Conservation (phyloP, 2,888 invertebrate genomes). For the Aleiodes alternator region DNA sequence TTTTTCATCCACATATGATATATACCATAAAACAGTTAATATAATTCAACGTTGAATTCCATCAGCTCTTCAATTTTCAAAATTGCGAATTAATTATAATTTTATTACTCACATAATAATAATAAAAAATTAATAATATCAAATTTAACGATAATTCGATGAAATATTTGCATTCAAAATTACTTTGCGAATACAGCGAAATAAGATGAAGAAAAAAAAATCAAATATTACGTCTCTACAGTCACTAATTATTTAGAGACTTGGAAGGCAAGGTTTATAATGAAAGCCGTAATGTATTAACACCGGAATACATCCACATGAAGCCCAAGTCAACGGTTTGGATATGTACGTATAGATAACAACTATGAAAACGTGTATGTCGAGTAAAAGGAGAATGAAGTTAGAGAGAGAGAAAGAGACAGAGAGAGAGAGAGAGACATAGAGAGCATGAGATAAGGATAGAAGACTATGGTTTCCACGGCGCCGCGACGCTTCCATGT, state of each 20-base stretch:
- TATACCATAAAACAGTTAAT: too few species aligned
- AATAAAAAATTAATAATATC: neutral
- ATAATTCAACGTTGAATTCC: too few species aligned
- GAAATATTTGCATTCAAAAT: neutral
- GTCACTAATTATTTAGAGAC: slow-evolving; percentile 44
- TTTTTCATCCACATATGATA: too few species aligned
- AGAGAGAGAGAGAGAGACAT: slow-evolving; percentile 5
- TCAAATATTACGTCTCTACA: slow-evolving; percentile 23
- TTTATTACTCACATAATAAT: neutral
- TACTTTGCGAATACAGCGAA: too few species aligned
- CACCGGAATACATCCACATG: slow-evolving; percentile 45
- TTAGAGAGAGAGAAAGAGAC: slow-evolving; percentile 1
- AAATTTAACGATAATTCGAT: slow-evolving; percentile 21
- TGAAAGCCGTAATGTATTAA: slow-evolving; percentile 69
- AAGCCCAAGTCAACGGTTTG: slow-evolving; percentile 22
- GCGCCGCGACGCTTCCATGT: slow-evolving; percentile 61
- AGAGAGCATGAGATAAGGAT: slow-evolving; percentile 27
- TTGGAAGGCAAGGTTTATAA: slow-evolving; percentile 55
- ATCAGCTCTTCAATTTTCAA: too few species aligned
- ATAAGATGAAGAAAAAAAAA: neutral
- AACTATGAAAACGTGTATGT: slow-evolving; percentile 39
- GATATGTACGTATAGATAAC: slow-evolving; percentile 34
- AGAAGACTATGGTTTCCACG: slow-evolving; percentile 44
- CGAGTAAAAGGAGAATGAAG: slow-evolving; percentile 34
- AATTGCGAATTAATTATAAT: neutral